phyloP scores from a whole-genome alignment of 1,140 invertebrate genomes.

The Drosophila rhopaloa region DNA sequence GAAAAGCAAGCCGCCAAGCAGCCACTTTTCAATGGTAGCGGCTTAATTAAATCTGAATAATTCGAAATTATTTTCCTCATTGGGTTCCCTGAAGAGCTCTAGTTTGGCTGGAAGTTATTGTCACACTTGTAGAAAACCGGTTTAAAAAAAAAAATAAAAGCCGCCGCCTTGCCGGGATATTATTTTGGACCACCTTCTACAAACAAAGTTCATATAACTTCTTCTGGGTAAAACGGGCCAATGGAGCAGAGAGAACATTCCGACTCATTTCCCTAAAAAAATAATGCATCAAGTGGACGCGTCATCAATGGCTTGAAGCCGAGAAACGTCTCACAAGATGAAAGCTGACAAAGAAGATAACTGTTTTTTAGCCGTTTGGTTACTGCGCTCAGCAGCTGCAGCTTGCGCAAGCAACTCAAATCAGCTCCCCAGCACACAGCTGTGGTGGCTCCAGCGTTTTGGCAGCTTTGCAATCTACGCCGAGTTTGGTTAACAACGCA shows the following conservation, averaged over 20 bases:
- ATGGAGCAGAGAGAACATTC: too few relatives aligned
- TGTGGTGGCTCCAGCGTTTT: slow-evolving; percentile 8
- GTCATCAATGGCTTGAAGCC: background rate
- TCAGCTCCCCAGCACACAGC: slow-evolving; percentile 3
- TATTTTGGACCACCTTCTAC: too few relatives aligned
- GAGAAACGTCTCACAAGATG: background rate
- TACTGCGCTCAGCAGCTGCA: slow-evolving; percentile 7
- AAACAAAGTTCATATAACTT: background rate
- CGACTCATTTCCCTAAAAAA: background rate
- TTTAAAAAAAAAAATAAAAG: slow-evolving; percentile 4
- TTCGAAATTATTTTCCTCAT: slow-evolving; percentile 16
- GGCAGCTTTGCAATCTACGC: background rate
- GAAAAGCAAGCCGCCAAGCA: background rate
- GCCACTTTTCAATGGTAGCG: background rate
- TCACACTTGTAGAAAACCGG: slow-evolving; percentile 10
- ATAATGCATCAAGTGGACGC: background rate
- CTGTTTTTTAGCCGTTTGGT: background rate
- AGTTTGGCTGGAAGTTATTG: slow-evolving; percentile 17
- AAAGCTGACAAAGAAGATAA: slow-evolving; percentile 2
- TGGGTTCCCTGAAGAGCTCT: background rate
- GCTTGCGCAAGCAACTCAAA: slow-evolving; percentile 13
- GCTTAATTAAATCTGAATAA: slow-evolving; percentile 8
- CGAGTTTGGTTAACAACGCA: slow-evolving; percentile 10
- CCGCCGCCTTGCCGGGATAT: background rate
- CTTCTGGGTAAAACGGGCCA: background rate